Conservation (phyloP, 2,797 vertebrate genomes). For the Sardinella longiceps region DNA sequence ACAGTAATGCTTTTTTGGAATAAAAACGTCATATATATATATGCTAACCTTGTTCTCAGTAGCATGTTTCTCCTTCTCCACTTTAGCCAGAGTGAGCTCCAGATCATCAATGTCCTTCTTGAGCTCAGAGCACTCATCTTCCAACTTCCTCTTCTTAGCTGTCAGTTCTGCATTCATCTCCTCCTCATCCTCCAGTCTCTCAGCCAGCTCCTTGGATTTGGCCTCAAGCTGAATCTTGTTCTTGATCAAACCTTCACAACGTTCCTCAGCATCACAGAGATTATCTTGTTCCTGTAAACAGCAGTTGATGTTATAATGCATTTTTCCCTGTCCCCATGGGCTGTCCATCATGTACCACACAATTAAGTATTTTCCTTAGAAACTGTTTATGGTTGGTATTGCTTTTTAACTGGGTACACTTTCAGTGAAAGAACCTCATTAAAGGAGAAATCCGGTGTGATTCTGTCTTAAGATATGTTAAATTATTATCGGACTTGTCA, state of each 20-base stretch:
- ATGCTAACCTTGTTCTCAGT: constrained; percentile 83
- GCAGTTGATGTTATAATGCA: not conserved
- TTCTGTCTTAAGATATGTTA: no score
- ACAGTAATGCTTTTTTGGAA: not conserved
- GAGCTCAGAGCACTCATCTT: constrained; percentile 81
- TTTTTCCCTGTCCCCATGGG: no score
- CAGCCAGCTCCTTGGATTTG: constrained; percentile 81
- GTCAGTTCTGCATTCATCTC: constrained; percentile 83
- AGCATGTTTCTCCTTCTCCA: constrained; percentile 84
- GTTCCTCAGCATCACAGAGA: constrained; percentile 77
- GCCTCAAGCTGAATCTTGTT: constrained; percentile 85
- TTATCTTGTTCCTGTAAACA: constrained; percentile 77
- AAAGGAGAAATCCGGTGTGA: no score
- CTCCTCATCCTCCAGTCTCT: constrained; percentile 82
- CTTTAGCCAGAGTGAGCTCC: constrained; percentile 80
- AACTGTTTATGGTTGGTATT: no score
- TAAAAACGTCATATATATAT: not conserved
- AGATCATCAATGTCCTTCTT: constrained; percentile 84
- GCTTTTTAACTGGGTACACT: no score
- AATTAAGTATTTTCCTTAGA: no score
- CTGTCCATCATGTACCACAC: no score
- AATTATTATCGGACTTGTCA: no score
- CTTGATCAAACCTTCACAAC: constrained; percentile 84
- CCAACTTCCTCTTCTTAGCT: constrained; percentile 82
- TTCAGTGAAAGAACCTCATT: no score